phyloP scores from a whole-genome alignment of 2,888 invertebrate genomes.

The Sclerodermus sp. region DNA sequence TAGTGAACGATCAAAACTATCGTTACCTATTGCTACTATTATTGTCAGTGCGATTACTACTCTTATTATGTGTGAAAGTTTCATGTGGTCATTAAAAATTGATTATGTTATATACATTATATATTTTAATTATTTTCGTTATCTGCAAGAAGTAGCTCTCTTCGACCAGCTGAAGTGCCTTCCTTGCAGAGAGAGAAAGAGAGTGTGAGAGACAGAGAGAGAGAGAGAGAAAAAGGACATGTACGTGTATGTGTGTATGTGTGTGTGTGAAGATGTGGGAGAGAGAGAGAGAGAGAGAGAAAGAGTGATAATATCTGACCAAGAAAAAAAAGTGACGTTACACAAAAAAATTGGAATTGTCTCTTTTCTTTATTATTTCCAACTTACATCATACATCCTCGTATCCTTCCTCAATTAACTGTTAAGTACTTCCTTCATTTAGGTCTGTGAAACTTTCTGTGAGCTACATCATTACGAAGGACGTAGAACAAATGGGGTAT shows the following conservation, averaged over 20 bases:
- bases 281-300: too few species aligned
- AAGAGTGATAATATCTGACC: too few species aligned
- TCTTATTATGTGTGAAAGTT: too few species aligned
- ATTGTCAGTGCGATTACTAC: slow-evolving; percentile 1
- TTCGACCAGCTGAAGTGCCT: too few species aligned
- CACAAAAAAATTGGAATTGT: not conserved
- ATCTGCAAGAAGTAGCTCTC: not conserved
- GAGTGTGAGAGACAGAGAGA: slow-evolving; percentile 1
- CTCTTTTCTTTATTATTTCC: slow-evolving; percentile 3
- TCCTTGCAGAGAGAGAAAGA: not conserved
- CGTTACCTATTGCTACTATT: not conserved
- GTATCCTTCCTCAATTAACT: not conserved
- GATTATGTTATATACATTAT: too few species aligned
- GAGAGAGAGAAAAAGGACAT: slow-evolving; percentile 1
- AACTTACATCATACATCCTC: not conserved
- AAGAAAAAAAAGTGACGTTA: slow-evolving; percentile 13
- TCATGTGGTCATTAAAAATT: too few species aligned
- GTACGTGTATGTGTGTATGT: not conserved
- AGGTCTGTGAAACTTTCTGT: too few species aligned
- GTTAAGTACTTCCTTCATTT: too few species aligned
- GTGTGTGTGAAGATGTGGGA: too few species aligned
- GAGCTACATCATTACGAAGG: too few species aligned
- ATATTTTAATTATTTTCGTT: not conserved
- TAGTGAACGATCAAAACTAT: not conserved
- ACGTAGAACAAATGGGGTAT: too few species aligned